Conservation (phyloP, 2,888 invertebrate species). For the Melinaea menophilus region DNA sequence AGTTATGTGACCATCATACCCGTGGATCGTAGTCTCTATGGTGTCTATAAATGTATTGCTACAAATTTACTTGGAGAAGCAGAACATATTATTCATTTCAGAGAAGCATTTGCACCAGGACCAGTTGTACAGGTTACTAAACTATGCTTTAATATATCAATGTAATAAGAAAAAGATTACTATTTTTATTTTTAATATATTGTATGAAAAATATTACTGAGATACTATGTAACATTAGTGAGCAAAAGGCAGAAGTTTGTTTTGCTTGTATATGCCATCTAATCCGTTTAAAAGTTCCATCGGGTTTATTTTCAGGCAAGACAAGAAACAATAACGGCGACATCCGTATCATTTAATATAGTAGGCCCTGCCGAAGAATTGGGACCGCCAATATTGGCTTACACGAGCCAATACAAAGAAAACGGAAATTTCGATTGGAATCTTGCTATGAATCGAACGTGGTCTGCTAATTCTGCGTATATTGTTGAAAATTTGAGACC, state of each 20-base stretch:
- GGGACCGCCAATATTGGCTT: conserved; percentile 86
- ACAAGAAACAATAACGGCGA: conserved; percentile 86
- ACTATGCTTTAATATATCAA: not conserved
- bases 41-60: conserved; percentile 89
- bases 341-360: conserved; percentile 89
- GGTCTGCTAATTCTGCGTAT: conserved; percentile 89
- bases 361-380: conserved; percentile 85
- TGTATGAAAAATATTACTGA: too few species aligned
- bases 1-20: conserved; percentile 86
- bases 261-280: not conserved
- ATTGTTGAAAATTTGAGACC: conserved; percentile 88
- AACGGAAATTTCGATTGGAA: conserved; percentile 83
- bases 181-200: too few species aligned
- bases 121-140: conserved; percentile 74
- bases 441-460: conserved; percentile 82
- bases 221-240: not conserved
- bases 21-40: conserved; percentile 81
- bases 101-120: conserved; percentile 85
- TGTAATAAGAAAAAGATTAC: too few species aligned
- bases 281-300: not conserved
- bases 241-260: conserved; percentile 9
- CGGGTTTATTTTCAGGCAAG: conserved; percentile 71
- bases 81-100: conserved; percentile 82
- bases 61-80: conserved; percentile 85
- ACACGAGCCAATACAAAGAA: conserved; percentile 86